Conservation (phyloP, 2,797 vertebrate species). For the Acridotheres tristis region DNA sequence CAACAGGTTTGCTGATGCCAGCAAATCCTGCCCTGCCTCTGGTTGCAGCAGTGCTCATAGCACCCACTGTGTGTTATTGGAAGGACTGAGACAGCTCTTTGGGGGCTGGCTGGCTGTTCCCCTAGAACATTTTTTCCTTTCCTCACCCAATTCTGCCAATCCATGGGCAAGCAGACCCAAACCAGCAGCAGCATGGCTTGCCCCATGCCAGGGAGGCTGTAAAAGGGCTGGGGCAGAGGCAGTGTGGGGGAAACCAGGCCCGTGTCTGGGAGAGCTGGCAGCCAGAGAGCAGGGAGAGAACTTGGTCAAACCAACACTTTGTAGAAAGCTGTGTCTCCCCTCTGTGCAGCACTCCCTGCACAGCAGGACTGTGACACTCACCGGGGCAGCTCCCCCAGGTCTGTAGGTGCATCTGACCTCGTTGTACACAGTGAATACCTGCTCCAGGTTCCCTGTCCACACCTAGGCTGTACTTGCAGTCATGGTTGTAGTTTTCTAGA, state of each 20-base stretch:
- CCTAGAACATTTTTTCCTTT: not conserved
- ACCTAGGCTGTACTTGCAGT: conserved; percentile 80
- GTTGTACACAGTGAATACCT: conserved; percentile 79
- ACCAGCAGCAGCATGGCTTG: conserved; percentile 69
- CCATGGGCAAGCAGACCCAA: conserved; percentile 71
- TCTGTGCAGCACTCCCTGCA: not conserved
- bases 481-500: conserved; percentile 81
- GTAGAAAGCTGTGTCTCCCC: not conserved
- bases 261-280: not conserved
- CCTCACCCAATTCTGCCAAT: not conserved
- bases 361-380: not conserved
- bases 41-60: not conserved
- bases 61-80: not conserved
- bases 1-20: conserved; percentile 56
- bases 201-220: conserved; percentile 69
- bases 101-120: not conserved
- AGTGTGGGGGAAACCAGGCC: not conserved
- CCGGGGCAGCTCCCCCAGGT: accelerated
- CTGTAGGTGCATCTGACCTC: conserved; percentile 77
- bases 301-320: not conserved
- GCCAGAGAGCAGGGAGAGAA: not conserved
- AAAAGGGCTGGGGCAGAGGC: conserved; percentile 73
- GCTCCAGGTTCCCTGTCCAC: conserved; percentile 84
- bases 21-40: conserved; percentile 38
- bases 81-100: not conserved